These are phyloP conservation scores for Orchesellides sinensis DNA, from an alignment of 2,888 invertebrate species.

Conservation along the genomic window DNA sequence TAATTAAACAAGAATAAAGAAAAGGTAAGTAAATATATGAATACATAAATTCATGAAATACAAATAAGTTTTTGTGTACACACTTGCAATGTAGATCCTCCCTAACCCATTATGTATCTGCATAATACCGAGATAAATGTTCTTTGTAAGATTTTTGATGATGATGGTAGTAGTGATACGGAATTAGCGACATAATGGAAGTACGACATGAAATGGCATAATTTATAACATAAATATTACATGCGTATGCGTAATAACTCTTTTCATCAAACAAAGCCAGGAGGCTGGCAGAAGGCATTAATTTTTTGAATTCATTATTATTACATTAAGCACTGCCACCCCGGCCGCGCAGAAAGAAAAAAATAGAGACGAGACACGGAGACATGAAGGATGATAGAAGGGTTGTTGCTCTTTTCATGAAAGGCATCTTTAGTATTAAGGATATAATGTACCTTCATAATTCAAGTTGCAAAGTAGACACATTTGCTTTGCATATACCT, in stretches of 20 bases:
- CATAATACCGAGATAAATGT: too few relatives aligned
- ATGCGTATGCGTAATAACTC: too few relatives aligned
- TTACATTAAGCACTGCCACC: not conserved
- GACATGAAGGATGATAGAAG: conserved; percentile 5
- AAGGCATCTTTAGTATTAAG: conserved; percentile 21
- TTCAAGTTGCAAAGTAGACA: not conserved
- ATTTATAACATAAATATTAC: too few relatives aligned
- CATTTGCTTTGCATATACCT: not conserved
- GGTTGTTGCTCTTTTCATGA: conserved; percentile 65
- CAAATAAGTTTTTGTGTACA: too few relatives aligned
- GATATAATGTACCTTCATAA: conserved; percentile 9
- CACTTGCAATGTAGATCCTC: too few relatives aligned
- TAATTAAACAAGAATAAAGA: conserved; percentile 5
- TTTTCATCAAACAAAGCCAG: too few relatives aligned
- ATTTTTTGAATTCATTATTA: not conserved
- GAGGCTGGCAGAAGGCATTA: not conserved
- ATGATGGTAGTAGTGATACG: too few relatives aligned
- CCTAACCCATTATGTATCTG: too few relatives aligned
- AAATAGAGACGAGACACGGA: not conserved
- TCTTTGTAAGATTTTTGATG: too few relatives aligned
- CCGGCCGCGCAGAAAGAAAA: not conserved
- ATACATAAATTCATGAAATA: too few relatives aligned
- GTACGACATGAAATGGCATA: too few relatives aligned
- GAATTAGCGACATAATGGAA: not conserved
- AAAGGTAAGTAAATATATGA: too few relatives aligned